A percentile compares a stretch with the other conserved stretches of the same genome.
These are phyloP conservation scores for Semotilus atromaculatus DNA, from an alignment of 2,797 vertebrate species.

Conservation along the genomic window DNA sequence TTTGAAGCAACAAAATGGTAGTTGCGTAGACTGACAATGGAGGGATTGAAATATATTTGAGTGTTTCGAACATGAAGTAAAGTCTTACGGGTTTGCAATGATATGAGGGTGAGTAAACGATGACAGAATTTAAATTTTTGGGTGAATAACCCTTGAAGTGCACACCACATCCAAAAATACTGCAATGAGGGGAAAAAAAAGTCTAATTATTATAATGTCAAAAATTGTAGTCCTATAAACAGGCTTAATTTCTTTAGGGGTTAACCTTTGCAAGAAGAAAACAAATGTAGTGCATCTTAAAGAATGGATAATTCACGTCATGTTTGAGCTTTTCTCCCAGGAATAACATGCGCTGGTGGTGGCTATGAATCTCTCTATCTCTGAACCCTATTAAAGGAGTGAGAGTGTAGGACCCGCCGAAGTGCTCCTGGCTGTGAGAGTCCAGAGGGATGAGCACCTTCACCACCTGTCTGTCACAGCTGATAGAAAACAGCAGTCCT, in stretches of 20 bases:
- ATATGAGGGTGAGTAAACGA: neutral
- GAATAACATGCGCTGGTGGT: neutral
- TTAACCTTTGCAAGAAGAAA: neutral
- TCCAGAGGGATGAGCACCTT: slow-evolving; percentile 25
- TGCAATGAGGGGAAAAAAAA: neutral
- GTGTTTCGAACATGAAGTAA: too few species aligned
- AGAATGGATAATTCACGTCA: too few species aligned
- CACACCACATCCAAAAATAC: neutral
- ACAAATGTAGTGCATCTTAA: neutral
- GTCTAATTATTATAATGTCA: neutral
- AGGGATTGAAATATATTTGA: neutral
- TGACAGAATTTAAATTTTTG: too few species aligned
- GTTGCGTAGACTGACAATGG: neutral
- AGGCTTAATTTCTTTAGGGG: neutral
- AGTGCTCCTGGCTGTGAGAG: neutral
- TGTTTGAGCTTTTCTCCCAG: neutral
- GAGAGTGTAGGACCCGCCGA: neutral
- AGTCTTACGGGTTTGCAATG: neutral
- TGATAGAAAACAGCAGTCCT: slow-evolving; percentile 1
- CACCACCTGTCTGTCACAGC: neutral
- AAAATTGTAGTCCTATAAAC: neutral
- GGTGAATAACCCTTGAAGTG: neutral
- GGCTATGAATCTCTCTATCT: neutral
- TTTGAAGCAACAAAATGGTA: neutral
- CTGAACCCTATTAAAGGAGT: slow-evolving; percentile 31